These are phyloP conservation scores for Sceliomorpha sp. DNA, from an alignment of 2,888 invertebrate genomes.

Conservation along the genomic window DNA sequence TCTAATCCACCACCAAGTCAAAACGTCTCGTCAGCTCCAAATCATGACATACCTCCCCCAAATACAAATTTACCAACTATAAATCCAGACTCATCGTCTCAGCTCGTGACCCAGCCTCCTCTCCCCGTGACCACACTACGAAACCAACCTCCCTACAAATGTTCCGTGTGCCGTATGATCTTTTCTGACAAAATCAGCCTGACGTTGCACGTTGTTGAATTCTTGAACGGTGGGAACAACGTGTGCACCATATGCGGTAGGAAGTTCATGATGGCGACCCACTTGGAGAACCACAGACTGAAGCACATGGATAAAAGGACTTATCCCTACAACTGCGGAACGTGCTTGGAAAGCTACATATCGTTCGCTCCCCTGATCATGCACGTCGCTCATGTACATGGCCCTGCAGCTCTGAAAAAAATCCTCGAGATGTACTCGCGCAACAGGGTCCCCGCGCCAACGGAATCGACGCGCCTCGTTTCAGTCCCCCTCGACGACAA, in stretches of 20 bases:
- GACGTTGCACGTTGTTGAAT: slow-evolving; percentile 29
- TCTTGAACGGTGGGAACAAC: slow-evolving; percentile 31
- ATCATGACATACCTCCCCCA: too few relatives aligned
- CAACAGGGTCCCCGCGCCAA: background rate
- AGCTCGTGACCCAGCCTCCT: too few relatives aligned
- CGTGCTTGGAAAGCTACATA: slow-evolving; percentile 31
- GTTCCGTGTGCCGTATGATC: slow-evolving; percentile 21
- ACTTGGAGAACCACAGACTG: slow-evolving; percentile 27
- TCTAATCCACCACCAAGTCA: too few relatives aligned
- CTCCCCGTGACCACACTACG: too few relatives aligned
- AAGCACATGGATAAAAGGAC: slow-evolving; percentile 23
- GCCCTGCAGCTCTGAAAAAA: slow-evolving; percentile 9
- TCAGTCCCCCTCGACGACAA: slow-evolving; percentile 35
- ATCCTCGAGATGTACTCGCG: background rate
- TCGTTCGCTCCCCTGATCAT: slow-evolving; percentile 17
- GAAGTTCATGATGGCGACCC: slow-evolving; percentile 14
- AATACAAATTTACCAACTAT: too few relatives aligned
- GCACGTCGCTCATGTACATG: slow-evolving; percentile 48
- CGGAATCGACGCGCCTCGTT: slow-evolving; percentile 4
- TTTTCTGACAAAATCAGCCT: slow-evolving; percentile 26
- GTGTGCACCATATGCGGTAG: slow-evolving; percentile 24
- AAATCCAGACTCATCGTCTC: too few relatives aligned
- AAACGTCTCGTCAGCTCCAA: too few relatives aligned
- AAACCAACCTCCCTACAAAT: slow-evolving; percentile 6
- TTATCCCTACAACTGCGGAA: slow-evolving; percentile 20